Evolutionary conservation across 2,797 vertebrate genomes (phyloP).

Genomic region (Acipenser ruthenus): DNA sequence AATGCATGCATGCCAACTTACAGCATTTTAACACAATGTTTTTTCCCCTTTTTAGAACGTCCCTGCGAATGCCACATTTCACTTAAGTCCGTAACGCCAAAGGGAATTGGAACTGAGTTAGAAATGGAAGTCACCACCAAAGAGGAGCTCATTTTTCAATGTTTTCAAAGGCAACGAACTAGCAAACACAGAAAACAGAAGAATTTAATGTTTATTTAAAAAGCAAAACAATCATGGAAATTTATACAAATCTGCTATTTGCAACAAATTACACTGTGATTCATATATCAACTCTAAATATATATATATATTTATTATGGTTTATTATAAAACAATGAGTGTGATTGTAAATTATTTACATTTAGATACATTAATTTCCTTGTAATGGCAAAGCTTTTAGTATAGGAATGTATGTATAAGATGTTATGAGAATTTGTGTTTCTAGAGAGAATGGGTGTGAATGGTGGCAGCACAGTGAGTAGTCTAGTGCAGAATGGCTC

Average conservation of each 20-base stretch:
- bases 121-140: constrained; percentile 36
- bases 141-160: constrained; percentile 29
- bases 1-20: no score
- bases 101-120: constrained; percentile 17
- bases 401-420: constrained; percentile 11
- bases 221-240: constrained; percentile 42
- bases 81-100: constrained; percentile 35
- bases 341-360: constrained; percentile 40
- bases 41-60: constrained; percentile 46
- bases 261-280: constrained; percentile 20
- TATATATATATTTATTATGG: constrained; percentile 27
- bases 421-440: constrained; percentile 24
- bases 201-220: constrained; percentile 18
- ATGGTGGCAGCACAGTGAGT: not conserved
- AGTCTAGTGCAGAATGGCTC: no score
- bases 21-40: not conserved
- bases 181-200: constrained; percentile 29
- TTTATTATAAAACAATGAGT: constrained; percentile 34
- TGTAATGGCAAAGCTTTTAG: constrained; percentile 25
- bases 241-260: constrained; percentile 41
- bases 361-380: constrained; percentile 20
- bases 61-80: constrained; percentile 56
- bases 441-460: constrained; percentile 21
- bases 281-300: constrained; percentile 29
- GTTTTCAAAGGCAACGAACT: constrained; percentile 43